Evolutionary conservation across 2,113 vertebrate genomes (phyloP).

Genomic region (Pseudopipra pipra): DNA sequence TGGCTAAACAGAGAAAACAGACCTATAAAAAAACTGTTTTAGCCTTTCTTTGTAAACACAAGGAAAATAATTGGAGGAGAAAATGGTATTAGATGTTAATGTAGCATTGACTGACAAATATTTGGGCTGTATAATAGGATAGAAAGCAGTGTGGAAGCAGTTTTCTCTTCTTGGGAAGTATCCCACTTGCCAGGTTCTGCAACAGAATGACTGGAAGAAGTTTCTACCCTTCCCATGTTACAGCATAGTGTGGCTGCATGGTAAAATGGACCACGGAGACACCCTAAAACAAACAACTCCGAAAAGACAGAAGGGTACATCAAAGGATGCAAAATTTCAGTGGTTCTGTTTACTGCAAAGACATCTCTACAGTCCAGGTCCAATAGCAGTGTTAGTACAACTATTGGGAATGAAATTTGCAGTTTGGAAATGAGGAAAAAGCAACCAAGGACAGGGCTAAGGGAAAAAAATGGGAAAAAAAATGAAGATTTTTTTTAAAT

Average conservation of each 20-base stretch:
- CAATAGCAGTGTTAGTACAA: background rate
- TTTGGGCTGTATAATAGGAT: background rate
- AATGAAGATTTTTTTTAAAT: background rate
- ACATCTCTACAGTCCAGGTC: background rate
- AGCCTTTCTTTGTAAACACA: background rate
- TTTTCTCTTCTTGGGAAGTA: background rate
- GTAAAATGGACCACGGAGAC: background rate
- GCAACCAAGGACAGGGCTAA: background rate
- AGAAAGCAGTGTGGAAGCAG: background rate
- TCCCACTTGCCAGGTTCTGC: background rate
- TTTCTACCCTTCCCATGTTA: background rate
- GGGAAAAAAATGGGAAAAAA: background rate
- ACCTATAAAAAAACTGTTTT: background rate
- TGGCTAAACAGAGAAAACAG: slow-evolving; percentile 27
- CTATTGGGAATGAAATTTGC: background rate
- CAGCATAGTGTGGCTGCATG: background rate
- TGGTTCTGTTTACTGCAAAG: background rate
- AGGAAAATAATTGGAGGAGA: background rate
- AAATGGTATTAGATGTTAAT: background rate
- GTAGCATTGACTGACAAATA: background rate
- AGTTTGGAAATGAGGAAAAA: background rate
- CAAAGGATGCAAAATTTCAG: background rate
- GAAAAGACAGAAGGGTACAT: background rate
- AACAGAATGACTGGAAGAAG: background rate
- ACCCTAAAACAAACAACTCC: background rate